phyloP scores from a whole-genome alignment of 35 echinoderm and acorn worm genomes.

The Apostichopus japonicus region DNA sequence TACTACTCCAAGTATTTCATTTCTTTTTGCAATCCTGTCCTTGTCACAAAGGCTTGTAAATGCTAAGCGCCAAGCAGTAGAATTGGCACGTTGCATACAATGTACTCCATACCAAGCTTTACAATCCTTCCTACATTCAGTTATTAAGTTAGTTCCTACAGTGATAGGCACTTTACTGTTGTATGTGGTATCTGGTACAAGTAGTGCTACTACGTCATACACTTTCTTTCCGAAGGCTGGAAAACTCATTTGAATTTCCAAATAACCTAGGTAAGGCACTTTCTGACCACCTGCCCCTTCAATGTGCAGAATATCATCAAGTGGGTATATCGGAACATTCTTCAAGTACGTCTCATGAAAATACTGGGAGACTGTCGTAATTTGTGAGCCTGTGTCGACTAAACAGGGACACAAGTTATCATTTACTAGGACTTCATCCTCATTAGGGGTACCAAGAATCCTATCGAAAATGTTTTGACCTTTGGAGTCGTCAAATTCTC shows the following conservation, averaged over 20 bases:
- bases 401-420: slow-evolving; percentile 48
- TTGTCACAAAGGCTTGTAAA: background rate
- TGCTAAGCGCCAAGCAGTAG: background rate
- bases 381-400: slow-evolving; percentile 65
- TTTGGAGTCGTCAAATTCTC: background rate
- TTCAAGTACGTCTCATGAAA: slow-evolving; percentile 48
- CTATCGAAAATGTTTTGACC: background rate
- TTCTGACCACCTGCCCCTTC: slow-evolving; percentile 40
- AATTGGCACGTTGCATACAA: background rate
- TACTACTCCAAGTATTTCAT: background rate
- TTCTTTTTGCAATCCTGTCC: background rate
- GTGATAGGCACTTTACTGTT: slow-evolving; percentile 28
- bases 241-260: slow-evolving; percentile 7
- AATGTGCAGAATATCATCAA: slow-evolving; percentile 17
- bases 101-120: background rate
- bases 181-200: slow-evolving; percentile 7
- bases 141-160: slow-evolving; percentile 33
- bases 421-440: slow-evolving; percentile 47
- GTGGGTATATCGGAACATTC: background rate
- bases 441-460: slow-evolving; percentile 63
- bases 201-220: background rate
- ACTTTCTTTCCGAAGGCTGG: background rate
- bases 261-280: slow-evolving; percentile 39
- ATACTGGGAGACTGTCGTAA: slow-evolving; percentile 51
- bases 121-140: background rate